These are phyloP conservation scores for Agapornis canus DNA, from an alignment of 2,797 vertebrate species.

Conservation along the genomic window DNA sequence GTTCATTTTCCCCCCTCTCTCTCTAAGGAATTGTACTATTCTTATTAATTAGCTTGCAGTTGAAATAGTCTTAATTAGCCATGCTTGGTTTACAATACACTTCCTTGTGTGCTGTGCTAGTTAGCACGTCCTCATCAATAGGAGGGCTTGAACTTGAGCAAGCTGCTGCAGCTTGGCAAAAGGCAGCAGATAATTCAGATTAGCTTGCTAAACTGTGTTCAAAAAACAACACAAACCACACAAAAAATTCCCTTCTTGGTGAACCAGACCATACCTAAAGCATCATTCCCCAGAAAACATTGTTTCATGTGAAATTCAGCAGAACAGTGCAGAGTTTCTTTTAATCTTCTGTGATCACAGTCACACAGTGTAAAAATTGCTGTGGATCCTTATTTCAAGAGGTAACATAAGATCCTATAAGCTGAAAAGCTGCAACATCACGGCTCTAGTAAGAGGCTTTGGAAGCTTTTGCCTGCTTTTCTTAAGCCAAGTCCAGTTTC, in stretches of 20 bases:
- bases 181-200: background rate
- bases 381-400: slow-evolving; percentile 9
- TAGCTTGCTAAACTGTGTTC: background rate
- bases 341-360: background rate
- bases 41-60: background rate
- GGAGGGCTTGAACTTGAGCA: background rate
- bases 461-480: slow-evolving; percentile 16
- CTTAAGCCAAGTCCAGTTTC: background rate
- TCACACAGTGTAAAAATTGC: background rate
- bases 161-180: background rate
- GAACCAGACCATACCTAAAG: background rate
- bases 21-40: background rate
- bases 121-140: background rate
- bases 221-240: background rate
- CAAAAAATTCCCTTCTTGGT: background rate
- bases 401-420: slow-evolving; percentile 35
- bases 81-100: background rate
- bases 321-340: background rate
- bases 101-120: background rate
- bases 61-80: background rate
- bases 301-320: background rate
- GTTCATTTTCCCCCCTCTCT: background rate
- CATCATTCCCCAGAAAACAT: background rate
- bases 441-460: background rate
- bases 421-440: slow-evolving; percentile 50